Evolutionary conservation across 2,888 invertebrate species (phyloP), one percentile per base, ranked within the genome.

Genomic region (Eulithis prunata): DNA sequence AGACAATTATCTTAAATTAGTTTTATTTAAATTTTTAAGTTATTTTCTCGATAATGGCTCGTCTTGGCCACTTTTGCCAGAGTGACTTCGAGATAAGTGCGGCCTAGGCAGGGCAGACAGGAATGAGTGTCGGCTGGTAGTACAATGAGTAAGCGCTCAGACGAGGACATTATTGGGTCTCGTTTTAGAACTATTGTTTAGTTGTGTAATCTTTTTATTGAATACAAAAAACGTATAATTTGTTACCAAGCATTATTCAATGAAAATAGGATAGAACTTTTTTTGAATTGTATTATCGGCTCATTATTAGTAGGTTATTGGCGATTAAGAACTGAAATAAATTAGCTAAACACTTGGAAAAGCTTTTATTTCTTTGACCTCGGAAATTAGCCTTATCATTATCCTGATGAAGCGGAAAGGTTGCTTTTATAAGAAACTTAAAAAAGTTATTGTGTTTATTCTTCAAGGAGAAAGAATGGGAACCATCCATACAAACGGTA

Each of bases 261-360:
- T 91, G 87, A 92, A 88, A 88, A 83, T 91, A 90, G 91, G 86
- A 73, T 91, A 91, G 87, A 83, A 81, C 81, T 91, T 92, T 92
- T 86, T 92, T 92, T 89, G 84, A 91, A 92, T 91, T 91, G 90
- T 91, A 91, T 91, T 91, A 91, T 90, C 90, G 87, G 93, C 92
- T 93, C 93, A 92, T 92, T 91, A 90, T 87, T 91, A 84, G 87
- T 91, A 93, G 91, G 90, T 89, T 91, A 91, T 89, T 89, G 91
- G 92, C 93, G 90, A 89, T 90, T 93, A 93, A 91, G 93, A 93
- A 93, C 93, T 93, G 93, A 93, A 92, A 92, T 91, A 91, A 93
- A 92, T 85, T 91, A 93, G 91, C 90, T 91, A 91, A 91, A 92
- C 88, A 90, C 71, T 75, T 71, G 73, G 57, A 58, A 57, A 72